phyloP scores from a whole-genome alignment of 2,888 invertebrate species.

The Drosophila yooni region DNA sequence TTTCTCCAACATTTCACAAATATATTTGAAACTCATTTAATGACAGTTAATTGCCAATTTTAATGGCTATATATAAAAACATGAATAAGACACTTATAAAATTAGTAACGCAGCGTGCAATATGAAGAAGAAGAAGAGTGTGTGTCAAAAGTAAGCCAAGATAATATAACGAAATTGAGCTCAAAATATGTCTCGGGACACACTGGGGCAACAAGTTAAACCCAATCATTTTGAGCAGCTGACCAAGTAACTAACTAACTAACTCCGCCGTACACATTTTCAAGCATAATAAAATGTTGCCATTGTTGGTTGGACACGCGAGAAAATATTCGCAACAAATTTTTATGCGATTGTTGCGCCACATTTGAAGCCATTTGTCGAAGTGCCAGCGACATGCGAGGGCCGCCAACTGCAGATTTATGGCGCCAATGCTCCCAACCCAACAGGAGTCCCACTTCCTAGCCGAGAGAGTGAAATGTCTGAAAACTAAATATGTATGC shows the following conservation, averaged over 20 bases:
- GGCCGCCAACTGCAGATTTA: slow-evolving; percentile 44
- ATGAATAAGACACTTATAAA: neutral
- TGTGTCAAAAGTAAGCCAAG: neutral
- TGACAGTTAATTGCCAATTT: neutral
- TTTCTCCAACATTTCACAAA: neutral
- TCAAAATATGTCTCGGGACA: neutral
- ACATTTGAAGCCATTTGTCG: slow-evolving; percentile 58
- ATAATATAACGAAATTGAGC: neutral
- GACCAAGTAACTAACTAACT: neutral
- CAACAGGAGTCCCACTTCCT: slow-evolving; percentile 18
- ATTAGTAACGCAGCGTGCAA: neutral
- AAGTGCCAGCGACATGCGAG: slow-evolving; percentile 48
- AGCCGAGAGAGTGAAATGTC: slow-evolving; percentile 25
- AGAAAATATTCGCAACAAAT: slow-evolving; percentile 28
- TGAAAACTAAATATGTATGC: slow-evolving; percentile 12
- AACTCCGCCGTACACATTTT: slow-evolving; percentile 14
- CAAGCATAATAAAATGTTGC: slow-evolving; percentile 27
- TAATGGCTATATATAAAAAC: neutral
- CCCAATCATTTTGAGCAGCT: slow-evolving; percentile 5
- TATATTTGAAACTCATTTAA: neutral
- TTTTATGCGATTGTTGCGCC: slow-evolving; percentile 59
- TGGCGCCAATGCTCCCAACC: slow-evolving; percentile 46
- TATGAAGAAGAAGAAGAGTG: neutral
- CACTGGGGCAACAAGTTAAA: slow-evolving; percentile 49
- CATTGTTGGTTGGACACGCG: slow-evolving; percentile 44